Conservation (phyloP, 2,113 vertebrate species). For the Xyrauchen texanus region DNA sequence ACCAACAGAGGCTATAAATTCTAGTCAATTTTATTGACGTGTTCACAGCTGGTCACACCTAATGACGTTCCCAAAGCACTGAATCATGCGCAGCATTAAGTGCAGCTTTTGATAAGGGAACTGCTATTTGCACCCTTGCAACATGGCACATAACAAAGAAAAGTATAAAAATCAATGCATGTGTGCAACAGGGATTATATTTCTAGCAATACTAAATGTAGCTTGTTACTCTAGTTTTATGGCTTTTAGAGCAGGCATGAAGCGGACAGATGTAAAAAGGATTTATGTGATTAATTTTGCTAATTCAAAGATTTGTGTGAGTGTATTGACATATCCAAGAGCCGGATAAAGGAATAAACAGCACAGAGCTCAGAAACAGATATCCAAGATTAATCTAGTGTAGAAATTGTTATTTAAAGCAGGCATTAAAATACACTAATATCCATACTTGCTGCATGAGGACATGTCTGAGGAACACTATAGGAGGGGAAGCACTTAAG, state of each 20-base stretch:
- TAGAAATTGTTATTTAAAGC: constrained; percentile 18
- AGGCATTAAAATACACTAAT: constrained; percentile 32
- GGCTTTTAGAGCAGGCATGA: not conserved
- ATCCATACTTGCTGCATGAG: not conserved
- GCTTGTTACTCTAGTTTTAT: not conserved
- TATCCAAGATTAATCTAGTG: constrained; percentile 4
- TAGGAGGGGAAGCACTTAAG: constrained; percentile 2
- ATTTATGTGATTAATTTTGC: constrained; percentile 7
- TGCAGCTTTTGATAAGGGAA: too few species aligned
- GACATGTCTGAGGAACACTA: not conserved
- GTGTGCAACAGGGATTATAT: too few species aligned
- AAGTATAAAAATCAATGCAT: too few species aligned
- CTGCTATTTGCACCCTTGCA: too few species aligned
- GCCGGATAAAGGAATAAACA: constrained; percentile 1
- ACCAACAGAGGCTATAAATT: too few species aligned
- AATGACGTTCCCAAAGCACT: too few species aligned
- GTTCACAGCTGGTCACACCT: too few species aligned
- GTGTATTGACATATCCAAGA: not conserved
- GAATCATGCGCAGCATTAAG: too few species aligned
- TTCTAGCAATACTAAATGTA: not conserved
- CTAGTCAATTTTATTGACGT: too few species aligned
- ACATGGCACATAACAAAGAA: too few species aligned
- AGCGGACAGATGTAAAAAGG: not conserved
- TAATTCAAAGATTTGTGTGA: not conserved
- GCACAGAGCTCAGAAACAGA: constrained; percentile 16